Evolutionary conservation across 2,113 vertebrate genomes (phyloP), one percentile per base, ranked within the genome.

Genomic region (Neodon shergylaensis): DNA sequence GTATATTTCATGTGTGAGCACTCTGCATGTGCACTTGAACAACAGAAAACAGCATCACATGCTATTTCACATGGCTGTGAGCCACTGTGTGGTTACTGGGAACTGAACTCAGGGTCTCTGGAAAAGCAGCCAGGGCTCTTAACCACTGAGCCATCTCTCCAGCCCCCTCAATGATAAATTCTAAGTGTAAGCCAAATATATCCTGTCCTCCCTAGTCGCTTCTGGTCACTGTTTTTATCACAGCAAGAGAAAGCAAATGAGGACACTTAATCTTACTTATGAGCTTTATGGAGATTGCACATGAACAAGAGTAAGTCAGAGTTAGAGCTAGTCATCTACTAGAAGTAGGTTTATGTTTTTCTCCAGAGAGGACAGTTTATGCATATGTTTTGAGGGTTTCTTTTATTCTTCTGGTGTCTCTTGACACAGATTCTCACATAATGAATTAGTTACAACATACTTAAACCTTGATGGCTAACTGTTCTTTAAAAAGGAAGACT

Each of bases 391-490:
- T 87, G 6, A 63, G n/a, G 1, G 16, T 31, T 44, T 88, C 52
- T 83, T 36, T 26, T 47, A 19, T 74, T 61, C 17, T 95, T 68
- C 11, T 58, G 79, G 0, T 86, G 89, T 79, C 58, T 88, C 91
- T 85, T 12, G 49, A n/a, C 13, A 91, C 5, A 91, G 26, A 70
- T 22, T 82, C 36, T 91, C 44, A 94, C 54, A 79, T 63, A 84
- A 92, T 28, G 68, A 92, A 84, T 39, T 79, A 90, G 82, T 94
- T 24, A 72, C 19, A 92, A 81, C 49, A 78, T 7, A 82, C 44
- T 52, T 88, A 70, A 94, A 94, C 63, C 66, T 1, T 87, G 58
- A 86, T 14, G 7, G 22, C n/a, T 79, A 82, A 66, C 0, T 26
- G 16, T 63, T 72, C 3, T 28, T 95, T 26, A 88, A n/a, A 63